Evolutionary conservation across 1,140 invertebrate genomes (phyloP).

Genomic region (Drosophila burlai): DNA sequence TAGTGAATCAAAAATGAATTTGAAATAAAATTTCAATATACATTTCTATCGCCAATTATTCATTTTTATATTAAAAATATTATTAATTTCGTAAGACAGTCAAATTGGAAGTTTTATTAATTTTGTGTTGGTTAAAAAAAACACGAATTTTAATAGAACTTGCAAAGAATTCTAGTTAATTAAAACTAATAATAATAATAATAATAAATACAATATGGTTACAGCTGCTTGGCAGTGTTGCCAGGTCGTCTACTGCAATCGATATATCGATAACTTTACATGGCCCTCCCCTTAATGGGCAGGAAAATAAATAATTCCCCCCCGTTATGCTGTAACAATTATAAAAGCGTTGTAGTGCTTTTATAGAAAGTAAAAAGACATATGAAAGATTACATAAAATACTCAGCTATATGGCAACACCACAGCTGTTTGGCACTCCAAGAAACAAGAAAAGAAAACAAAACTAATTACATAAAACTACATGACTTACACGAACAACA

Average conservation of each 20-base stretch:
- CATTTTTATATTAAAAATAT: not conserved
- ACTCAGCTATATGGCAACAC: slow-evolving; percentile 53
- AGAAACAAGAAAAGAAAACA: slow-evolving; percentile 35
- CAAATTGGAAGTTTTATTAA: too few relatives aligned
- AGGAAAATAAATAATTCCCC: slow-evolving; percentile 38
- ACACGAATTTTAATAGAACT: not conserved
- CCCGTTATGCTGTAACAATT: slow-evolving; percentile 16
- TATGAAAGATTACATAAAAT: slow-evolving; percentile 29
- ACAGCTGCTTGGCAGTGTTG: slow-evolving; percentile 64
- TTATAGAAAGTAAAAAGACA: slow-evolving; percentile 7
- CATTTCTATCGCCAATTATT: not conserved
- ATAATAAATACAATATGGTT: too few relatives aligned
- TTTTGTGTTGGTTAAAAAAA: too few relatives aligned
- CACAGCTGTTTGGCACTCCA: slow-evolving; percentile 14
- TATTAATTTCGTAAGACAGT: not conserved
- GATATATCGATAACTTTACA: slow-evolving; percentile 64
- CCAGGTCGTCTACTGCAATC: slow-evolving; percentile 29
- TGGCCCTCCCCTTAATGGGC: slow-evolving; percentile 6
- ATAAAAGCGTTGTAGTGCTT: not conserved
- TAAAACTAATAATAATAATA: too few relatives aligned
- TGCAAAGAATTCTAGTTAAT: not conserved
- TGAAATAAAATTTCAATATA: not conserved
- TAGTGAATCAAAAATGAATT: not conserved
- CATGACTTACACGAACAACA: slow-evolving; percentile 67
- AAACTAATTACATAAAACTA: slow-evolving; percentile 72